Base-by-base conservation (phyloP, 2,113 vertebrate species). In the Semnornis frantzii region DNA sequence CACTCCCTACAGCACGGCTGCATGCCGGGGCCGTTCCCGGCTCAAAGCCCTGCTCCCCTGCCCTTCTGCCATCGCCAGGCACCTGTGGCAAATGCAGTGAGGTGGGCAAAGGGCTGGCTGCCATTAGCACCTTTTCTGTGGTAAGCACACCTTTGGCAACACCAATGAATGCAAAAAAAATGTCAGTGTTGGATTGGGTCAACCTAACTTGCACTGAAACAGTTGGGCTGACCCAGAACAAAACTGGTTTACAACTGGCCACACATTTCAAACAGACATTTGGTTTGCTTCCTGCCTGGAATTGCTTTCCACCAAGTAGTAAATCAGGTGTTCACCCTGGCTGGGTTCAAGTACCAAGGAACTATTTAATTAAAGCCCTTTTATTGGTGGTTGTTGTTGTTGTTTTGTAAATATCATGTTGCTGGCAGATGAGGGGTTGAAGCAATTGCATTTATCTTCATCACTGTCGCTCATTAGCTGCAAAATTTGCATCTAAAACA, bases 21-120 rank as follows among this genome's bases (percentile, higher is more conserved):
- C 0, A 2, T 25, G 82, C 46, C 3, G 0, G 66, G 68, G 55
- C 75, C 1, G 2, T 23, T 90, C 42, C 37, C 5, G 1, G 37
- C 58, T 63, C 66, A 33, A 7, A 70, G 15, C 33, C 14, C 21
- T 1, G 0, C 58, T 13, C 52, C 30, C 42, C 62, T 28, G n/a
- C 15, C 82, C 0, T 0, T 31, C 28, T 58, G 52, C 1, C 4
- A n/a, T 0, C 8, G 23, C 62, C 2, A 0, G 27, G 33, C 33
- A 44, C 4, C 81, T 34, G 72, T 5, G 4, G 39, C 52, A 30
- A 44, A 65, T 0, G 0, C 3, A 3, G 59, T 13, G 62, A 44
- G 21, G n/a, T 1, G 2, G 70, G 39, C 5, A 30, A 70, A 59
- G 42, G 60, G 8, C 48, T 15, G 6, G 28, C 63, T 79, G 24